Evolutionary conservation across 2,888 invertebrate genomes (phyloP).

Genomic region (Colostygia pectinataria): DNA sequence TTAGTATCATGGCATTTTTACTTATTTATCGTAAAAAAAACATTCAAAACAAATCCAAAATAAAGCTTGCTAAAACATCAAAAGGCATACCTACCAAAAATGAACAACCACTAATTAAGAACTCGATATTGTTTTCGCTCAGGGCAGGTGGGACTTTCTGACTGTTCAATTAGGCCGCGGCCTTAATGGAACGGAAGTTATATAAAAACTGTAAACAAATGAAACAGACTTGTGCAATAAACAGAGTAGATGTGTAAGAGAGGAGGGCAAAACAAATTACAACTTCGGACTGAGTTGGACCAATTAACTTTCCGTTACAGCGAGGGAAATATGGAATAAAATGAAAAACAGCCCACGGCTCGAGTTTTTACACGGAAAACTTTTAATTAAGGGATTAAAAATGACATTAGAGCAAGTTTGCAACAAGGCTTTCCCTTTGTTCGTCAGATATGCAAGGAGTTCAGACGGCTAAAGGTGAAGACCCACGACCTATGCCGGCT

Average conservation of each 20-base stretch:
- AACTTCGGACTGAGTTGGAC: constrained; percentile 75
- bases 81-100: too few species aligned
- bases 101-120: constrained; percentile 23
- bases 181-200: constrained; percentile 50
- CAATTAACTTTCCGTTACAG: constrained; percentile 81
- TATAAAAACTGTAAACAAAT: constrained; percentile 56
- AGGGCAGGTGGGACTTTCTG: constrained; percentile 19
- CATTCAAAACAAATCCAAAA: too few species aligned
- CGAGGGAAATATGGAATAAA: constrained; percentile 79
- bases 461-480: constrained; percentile 36
- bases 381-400: constrained; percentile 83
- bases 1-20: too few species aligned
- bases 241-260: constrained; percentile 57
- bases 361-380: constrained; percentile 69
- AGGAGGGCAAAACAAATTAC: constrained; percentile 77
- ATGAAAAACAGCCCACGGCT: constrained; percentile 73
- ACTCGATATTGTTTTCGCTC: constrained; percentile 34
- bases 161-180: constrained; percentile 29
- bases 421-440: constrained; percentile 72
- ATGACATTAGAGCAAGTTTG: constrained; percentile 77
- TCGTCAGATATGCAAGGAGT: constrained; percentile 51
- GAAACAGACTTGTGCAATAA: constrained; percentile 60
- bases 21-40: too few species aligned
- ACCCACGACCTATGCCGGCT: too few species aligned
- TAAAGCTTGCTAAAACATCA: too few species aligned